These are phyloP conservation scores for Eubasilissa splendida DNA, from an alignment of 2,888 invertebrate species.

Conservation along the genomic window DNA sequence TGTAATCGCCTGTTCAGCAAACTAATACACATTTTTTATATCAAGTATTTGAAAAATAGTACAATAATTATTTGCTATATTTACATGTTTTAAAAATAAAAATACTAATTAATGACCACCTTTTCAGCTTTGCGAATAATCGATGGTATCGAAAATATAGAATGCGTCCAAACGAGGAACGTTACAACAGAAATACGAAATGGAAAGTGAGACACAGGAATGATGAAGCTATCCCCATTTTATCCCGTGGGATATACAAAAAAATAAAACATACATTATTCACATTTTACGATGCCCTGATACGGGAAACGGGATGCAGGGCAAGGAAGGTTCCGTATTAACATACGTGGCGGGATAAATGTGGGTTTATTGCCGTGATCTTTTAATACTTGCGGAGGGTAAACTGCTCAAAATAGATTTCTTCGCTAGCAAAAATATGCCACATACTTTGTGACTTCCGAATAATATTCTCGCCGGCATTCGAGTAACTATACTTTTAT, in stretches of 20 bases:
- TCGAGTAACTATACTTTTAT: too few species aligned
- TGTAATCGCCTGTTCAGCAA: too few species aligned
- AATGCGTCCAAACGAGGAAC: too few species aligned
- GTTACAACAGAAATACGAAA: neutral
- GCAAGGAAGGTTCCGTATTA: constrained; percentile 6
- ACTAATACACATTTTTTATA: too few species aligned
- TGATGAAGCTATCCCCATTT: constrained; percentile 10
- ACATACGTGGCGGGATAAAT: constrained; percentile 32
- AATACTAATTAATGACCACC: too few species aligned
- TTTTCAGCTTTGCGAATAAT: too few species aligned
- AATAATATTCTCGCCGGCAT: too few species aligned
- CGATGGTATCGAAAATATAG: too few species aligned
- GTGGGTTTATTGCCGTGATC: constrained; percentile 35
- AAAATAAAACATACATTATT: constrained; percentile 26
- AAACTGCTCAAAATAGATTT: neutral
- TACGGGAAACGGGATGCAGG: neutral
- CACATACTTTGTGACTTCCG: too few species aligned
- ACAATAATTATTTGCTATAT: too few species aligned
- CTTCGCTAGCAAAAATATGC: neutral
- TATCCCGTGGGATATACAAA: constrained; percentile 18
- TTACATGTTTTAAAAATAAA: too few species aligned
- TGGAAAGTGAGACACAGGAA: neutral
- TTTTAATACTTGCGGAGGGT: constrained; percentile 24
- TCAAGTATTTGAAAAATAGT: too few species aligned
- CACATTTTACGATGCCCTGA: constrained; percentile 29